phyloP scores from a whole-genome alignment of 2,888 invertebrate species.

The Nephrotoma flavescens region DNA sequence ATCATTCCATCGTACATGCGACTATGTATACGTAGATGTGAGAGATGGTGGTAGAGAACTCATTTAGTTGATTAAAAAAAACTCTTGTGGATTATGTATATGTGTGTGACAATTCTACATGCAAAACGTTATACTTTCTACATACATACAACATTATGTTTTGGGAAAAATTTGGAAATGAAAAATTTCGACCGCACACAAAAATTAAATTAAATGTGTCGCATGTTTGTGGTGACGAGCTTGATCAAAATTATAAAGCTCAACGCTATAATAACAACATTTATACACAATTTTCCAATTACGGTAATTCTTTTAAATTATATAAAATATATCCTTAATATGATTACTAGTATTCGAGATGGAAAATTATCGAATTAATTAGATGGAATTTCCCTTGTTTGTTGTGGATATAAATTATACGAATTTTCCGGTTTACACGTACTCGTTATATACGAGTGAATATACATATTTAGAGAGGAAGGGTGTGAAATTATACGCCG shows the following conservation, averaged over 20 bases:
- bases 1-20: background rate
- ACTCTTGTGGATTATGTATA: background rate
- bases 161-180: background rate
- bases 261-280: background rate
- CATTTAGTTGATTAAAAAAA: background rate
- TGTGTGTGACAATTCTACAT: background rate
- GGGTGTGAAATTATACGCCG: background rate
- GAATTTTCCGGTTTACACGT: background rate
- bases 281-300: background rate
- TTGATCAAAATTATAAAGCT: background rate
- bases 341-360: background rate
- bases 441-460: background rate
- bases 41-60: background rate
- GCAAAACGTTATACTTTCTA: background rate
- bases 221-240: background rate
- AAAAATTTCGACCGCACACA: background rate
- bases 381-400: background rate
- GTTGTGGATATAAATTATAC: background rate
- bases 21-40: background rate
- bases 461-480: background rate
- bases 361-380: background rate
- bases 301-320: background rate
- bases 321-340: background rate
- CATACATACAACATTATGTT: background rate
- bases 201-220: background rate